Evolutionary conservation across 2,113 vertebrate genomes (phyloP), one percentile per base, ranked within the genome.

Genomic region (Opisthocomus hoazin): DNA sequence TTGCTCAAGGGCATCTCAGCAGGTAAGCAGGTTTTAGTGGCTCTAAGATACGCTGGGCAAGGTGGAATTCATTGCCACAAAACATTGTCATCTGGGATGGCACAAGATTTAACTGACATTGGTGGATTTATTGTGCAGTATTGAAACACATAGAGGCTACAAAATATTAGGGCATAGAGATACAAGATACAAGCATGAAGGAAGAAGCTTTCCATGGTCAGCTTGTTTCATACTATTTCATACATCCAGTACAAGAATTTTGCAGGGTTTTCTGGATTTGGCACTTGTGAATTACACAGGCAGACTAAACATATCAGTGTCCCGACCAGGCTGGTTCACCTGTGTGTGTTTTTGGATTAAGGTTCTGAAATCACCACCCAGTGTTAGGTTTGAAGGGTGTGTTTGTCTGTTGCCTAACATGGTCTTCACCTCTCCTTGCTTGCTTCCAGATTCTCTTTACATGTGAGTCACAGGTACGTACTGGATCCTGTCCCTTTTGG

Each of bases 11-110:
- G 22, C 20, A 0, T 92, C 83, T 79, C 91, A 82, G 66, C 64
- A 95, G 97, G 97, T 97, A 81, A 97, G 97, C 34, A 86, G 22
- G 10, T 64, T 61, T 48, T 27, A 34, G 27, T 30, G 45, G 9
- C 46, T 76, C 53, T 89, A 20, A 64, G 53, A 26, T 45, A 26
- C 1, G 6, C 21, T 30, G 26, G 48, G 30, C 43, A 70, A 3
- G 0, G 64, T 43, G 18, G n/a, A 86, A 78, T 75, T 84, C 39
- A 36, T 53, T 91, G 66, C 58, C 26, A 39, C 2, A 2, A 43
- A 36, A 41, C 53, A 3, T 61, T 68, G 36, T 80, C 77, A 45
- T 45, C 36, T 46, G 18, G 41, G 39, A 26, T 48, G 53, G 29
- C 61, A 76, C 39, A 32, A 68, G 57, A 29, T 65, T 75, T 32